Evolutionary conservation across 2,113 vertebrate species (phyloP), one percentile per base, ranked within the genome.

Genomic region (Notothenia coriiceps): DNA sequence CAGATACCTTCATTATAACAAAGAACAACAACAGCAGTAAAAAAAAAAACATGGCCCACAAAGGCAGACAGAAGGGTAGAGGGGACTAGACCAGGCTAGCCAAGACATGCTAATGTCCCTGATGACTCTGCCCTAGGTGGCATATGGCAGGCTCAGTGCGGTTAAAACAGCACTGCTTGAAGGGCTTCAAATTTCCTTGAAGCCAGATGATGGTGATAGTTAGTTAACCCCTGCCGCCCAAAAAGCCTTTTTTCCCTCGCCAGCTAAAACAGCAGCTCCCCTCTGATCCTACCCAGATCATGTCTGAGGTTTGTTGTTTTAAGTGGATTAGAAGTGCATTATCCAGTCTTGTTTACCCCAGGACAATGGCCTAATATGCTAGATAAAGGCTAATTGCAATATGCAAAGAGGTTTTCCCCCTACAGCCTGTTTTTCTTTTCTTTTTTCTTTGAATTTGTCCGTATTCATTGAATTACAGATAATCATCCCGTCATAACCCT

Each of bases 1-100:
- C 91, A 97, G 94, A 93, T 98, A 99, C 94, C 98, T 99, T 94
- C 67, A 92, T 93, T 89, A 94, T 47, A 89, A 93, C 87, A 94
- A 92, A 93, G 70, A 91, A 94, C 69, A 94, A 93, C 88, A 90
- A 85, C 86, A 91, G 77, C 74, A 79, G 79, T 86, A 50, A 86
- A 70, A 76, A 72, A 76, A 72, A 73, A 46, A 85, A 60, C 56
- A 87, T 35, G 78, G 49, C 68, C 82, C 75, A 93, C 80, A 92
- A 92, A 94, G 83, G 80, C 95, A 95, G 92, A 96, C 93, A 97
- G 94, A 95, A 91, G 81, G 93, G 93, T 94, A 85, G 61, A 78
- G 91, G 88, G 87, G 89, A 90, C 78, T 92, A 93, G 93, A 93
- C 92, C 90, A 94, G 94, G 85, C 94, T 92, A 95, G 94, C 93